A percentile compares a stretch with the other conserved stretches of the same genome.
phyloP scores from a whole-genome alignment of 2,113 vertebrate species.

The Ailuropoda melanoleuca region DNA sequence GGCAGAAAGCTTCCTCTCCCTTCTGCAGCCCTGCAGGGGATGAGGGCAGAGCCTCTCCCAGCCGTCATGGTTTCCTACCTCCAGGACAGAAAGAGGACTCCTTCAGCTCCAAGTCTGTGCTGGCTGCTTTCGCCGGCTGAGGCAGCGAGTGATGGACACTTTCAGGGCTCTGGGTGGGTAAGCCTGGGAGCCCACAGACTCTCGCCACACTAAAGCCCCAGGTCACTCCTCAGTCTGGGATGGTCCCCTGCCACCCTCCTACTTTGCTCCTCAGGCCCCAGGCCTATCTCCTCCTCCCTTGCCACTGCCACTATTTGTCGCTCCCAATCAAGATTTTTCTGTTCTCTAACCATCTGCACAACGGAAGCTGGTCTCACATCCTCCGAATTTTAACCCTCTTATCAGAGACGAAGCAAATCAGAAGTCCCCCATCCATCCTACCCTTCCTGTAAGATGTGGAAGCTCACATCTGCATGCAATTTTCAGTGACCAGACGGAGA shows the following conservation, averaged over 20 bases:
- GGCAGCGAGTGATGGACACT: background rate
- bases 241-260: background rate
- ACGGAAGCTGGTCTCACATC: background rate
- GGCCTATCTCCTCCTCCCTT: background rate
- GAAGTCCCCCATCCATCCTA: conserved; percentile 52
- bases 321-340: conserved; percentile 11
- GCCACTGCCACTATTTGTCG: background rate
- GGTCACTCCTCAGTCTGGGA: background rate
- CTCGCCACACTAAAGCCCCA: background rate
- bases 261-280: background rate
- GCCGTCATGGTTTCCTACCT: background rate
- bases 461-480: conserved; percentile 71
- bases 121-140: background rate
- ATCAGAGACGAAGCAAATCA: conserved; percentile 64
- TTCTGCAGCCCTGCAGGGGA: background rate
- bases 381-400: conserved; percentile 65
- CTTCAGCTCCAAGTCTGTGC: background rate
- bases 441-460: conserved; percentile 29
- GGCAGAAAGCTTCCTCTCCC: background rate
- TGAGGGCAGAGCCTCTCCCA: background rate
- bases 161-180: conserved; percentile 3
- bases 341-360: conserved; percentile 36
- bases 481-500: conserved; percentile 62
- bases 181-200: background rate
- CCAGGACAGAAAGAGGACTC: background rate